Evolutionary conservation across 1,140 invertebrate genomes (phyloP), one percentile per base, ranked within the genome.

Genomic region (Drosophila yakuba): DNA sequence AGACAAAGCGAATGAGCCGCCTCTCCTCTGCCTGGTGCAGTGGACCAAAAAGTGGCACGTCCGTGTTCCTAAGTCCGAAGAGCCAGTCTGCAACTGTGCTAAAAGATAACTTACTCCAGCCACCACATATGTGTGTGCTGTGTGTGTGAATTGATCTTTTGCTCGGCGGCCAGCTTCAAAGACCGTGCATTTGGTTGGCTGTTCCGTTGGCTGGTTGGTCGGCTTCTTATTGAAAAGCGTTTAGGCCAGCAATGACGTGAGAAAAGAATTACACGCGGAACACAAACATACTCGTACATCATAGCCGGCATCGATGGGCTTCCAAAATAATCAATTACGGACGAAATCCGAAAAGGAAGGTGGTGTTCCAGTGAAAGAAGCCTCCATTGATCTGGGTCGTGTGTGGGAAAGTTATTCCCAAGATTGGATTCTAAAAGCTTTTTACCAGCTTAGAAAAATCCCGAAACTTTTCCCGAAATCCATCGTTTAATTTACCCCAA

Each of bases 21-120:
- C 43, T 36, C 32, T 36, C 50, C 15, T 25, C 50, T 43, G 44
- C 8, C 50, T 32, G 17, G 51, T 23, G 36, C 62, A 57, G 32
- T 75, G 60, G 71, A 76, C 73, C 73, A 76, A 76, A 71, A 76
- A 59, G 72, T 76, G 61, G 73, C 73, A 76, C 73, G 73, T 76
- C 73, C 73, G 67, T 51, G 72, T 56, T 52, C 67, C 56, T 52
- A 55, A 60, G 43, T 50, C 52, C 50, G 11, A 36, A 44, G 54
- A 36, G 39, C 39, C 14, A 35, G 73, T 28, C 73, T 44, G 61
- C 73, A 75, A 75, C 73, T 75, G 73, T 76, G 73, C 73, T 74
- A 76, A 76, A 76, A 76, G 36, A 61, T 68, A 74, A 54, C 45
- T 47, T 35, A 23, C 25, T 20, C 67, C 32, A n/a, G 11, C 48